Conservation (phyloP, 2,113 vertebrate species). For the Notothenia coriiceps region DNA sequence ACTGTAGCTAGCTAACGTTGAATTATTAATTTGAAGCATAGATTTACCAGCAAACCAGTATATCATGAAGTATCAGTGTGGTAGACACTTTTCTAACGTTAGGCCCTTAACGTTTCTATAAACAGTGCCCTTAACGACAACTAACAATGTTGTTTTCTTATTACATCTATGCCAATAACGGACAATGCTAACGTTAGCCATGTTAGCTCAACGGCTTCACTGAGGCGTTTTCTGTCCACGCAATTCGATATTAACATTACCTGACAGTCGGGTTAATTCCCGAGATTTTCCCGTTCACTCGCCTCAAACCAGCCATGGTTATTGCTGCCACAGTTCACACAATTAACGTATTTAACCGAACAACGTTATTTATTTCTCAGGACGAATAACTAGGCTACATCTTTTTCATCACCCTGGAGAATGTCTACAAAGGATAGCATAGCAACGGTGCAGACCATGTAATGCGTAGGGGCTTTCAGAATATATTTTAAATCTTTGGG, state of each 20-base stretch:
- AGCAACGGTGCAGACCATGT: slow-evolving; percentile 79
- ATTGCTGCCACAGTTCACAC: not conserved
- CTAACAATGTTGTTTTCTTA: not conserved
- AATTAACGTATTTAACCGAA: slow-evolving; percentile 19
- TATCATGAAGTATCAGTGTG: too few species aligned
- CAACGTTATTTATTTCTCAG: not conserved
- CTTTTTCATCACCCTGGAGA: slow-evolving; percentile 72
- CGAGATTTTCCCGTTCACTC: slow-evolving; percentile 70
- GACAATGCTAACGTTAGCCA: slow-evolving; percentile 43
- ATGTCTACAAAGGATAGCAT: slow-evolving; percentile 64
- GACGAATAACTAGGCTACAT: slow-evolving; percentile 44
- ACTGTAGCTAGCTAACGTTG: too few species aligned
- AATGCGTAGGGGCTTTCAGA: not conserved
- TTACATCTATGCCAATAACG: not conserved
- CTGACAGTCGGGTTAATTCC: slow-evolving; percentile 80
- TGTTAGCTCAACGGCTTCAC: slow-evolving; percentile 38
- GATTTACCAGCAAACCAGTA: not conserved
- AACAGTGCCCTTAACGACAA: not conserved
- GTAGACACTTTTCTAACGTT: too few species aligned
- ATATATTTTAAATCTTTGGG: not conserved
- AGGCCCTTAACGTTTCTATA: too few species aligned
- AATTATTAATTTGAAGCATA: not conserved
- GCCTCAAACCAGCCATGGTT: slow-evolving; percentile 78
- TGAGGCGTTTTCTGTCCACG: slow-evolving; percentile 8
- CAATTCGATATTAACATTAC: slow-evolving; percentile 61